Evolutionary conservation across 2,797 vertebrate genomes (phyloP).

Genomic region (Vireo griseus): DNA sequence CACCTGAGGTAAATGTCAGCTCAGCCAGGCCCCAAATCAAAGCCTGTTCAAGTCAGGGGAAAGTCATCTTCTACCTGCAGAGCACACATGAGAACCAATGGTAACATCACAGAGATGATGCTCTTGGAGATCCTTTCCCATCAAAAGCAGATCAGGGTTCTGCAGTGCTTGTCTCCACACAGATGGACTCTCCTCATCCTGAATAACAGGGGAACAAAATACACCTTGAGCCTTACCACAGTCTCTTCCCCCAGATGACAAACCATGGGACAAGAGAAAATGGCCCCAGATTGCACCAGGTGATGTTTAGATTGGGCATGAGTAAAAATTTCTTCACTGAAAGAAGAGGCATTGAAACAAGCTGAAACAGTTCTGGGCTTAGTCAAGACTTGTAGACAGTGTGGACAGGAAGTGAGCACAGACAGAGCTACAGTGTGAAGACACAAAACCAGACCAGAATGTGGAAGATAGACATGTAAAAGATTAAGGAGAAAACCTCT

Average conservation of each 20-base stretch:
- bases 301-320: neutral
- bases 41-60: neutral
- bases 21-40: neutral
- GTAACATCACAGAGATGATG: neutral
- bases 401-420: neutral
- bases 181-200: neutral
- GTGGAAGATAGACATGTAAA: neutral
- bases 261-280: neutral
- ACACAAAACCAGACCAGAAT: neutral
- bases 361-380: neutral
- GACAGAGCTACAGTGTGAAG: neutral
- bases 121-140: neutral
- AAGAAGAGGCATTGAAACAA: neutral
- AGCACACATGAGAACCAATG: neutral
- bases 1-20: neutral
- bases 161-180: neutral
- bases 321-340: neutral
- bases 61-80: neutral
- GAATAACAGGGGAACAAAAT: neutral
- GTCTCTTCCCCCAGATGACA: neutral
- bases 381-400: neutral
- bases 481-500: neutral
- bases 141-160: neutral
- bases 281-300: neutral
- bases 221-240: neutral